Evolutionary conservation across 2,888 invertebrate genomes (phyloP).

Genomic region (Nemurella pictetii): DNA sequence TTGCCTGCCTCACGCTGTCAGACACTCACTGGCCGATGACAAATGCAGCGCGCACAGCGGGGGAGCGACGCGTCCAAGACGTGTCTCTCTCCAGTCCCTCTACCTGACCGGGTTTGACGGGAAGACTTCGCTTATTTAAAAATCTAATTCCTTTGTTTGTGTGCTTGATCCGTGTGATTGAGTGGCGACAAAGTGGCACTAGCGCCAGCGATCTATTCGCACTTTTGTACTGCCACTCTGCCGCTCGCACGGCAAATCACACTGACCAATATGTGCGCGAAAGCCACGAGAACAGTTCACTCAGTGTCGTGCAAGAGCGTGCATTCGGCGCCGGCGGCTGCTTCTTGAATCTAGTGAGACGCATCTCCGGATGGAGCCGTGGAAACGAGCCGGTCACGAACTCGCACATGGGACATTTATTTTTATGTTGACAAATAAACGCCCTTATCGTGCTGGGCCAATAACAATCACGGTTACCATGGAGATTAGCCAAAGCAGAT

Average conservation of each 20-base stretch:
- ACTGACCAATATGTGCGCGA: neutral
- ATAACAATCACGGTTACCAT: neutral
- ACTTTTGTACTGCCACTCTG: neutral
- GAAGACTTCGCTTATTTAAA: neutral
- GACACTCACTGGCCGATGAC: neutral
- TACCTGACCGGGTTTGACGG: neutral
- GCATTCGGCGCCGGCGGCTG: no score
- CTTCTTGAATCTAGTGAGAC: neutral
- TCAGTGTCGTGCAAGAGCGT: no score
- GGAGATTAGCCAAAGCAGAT: neutral
- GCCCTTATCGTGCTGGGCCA: neutral
- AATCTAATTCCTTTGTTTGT: neutral
- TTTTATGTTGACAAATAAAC: neutral
- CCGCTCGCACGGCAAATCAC: no score
- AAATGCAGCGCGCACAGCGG: neutral
- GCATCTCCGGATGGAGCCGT: neutral
- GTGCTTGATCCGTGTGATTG: neutral
- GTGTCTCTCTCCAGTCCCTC: neutral
- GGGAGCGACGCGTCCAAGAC: neutral
- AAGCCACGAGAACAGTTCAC: no score
- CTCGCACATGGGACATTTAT: neutral
- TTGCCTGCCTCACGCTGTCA: neutral
- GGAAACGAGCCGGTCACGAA: neutral
- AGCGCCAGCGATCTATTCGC: neutral
- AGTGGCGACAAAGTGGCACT: neutral